Conservation (phyloP, 2,113 vertebrate genomes). For the Lamprotornis superbus region DNA sequence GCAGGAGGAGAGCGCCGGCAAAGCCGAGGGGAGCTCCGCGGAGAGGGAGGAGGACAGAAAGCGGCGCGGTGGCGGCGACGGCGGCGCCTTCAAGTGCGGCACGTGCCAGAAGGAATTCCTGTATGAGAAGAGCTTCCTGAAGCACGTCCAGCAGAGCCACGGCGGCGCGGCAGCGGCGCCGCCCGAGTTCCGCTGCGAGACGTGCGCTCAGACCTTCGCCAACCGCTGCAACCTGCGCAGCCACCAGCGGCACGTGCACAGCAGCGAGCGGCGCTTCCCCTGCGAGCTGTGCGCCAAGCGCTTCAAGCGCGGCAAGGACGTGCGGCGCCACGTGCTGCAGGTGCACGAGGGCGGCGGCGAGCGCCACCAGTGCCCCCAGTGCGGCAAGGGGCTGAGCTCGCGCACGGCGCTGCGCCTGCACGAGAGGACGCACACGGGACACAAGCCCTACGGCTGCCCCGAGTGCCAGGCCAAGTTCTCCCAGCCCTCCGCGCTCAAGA, state of each 20-base stretch:
- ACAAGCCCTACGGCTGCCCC: constrained; percentile 87
- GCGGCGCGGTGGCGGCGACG: neutral
- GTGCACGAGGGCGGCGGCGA: constrained; percentile 89
- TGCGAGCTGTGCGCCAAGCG: constrained; percentile 89
- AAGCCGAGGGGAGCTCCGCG: neutral
- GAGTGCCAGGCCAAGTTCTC: constrained; percentile 90
- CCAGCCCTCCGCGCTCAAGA: constrained; percentile 95
- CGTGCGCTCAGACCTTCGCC: constrained; percentile 91
- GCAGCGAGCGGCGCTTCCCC: constrained; percentile 86
- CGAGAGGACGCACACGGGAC: constrained; percentile 90
- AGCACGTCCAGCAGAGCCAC: constrained; percentile 81
- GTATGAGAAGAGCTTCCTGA: constrained; percentile 81
- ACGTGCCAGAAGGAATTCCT: constrained; percentile 69
- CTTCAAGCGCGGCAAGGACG: constrained; percentile 97
- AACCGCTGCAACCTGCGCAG: constrained; percentile 96
- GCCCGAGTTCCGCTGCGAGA: constrained; percentile 84
- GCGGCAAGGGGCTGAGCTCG: constrained; percentile 94
- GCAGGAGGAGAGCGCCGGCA: neutral
- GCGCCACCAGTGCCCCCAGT: constrained; percentile 83
- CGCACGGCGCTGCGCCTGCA: constrained; percentile 88
- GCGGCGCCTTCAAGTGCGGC: constrained; percentile 80
- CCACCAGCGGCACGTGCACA: constrained; percentile 95
- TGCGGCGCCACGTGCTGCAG: constrained; percentile 89
- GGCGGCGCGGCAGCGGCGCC: constrained; percentile 79
- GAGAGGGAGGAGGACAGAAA: constrained; percentile 53